Base-by-base conservation (phyloP, 2,888 invertebrate species). In the Arenicola marina region DNA sequence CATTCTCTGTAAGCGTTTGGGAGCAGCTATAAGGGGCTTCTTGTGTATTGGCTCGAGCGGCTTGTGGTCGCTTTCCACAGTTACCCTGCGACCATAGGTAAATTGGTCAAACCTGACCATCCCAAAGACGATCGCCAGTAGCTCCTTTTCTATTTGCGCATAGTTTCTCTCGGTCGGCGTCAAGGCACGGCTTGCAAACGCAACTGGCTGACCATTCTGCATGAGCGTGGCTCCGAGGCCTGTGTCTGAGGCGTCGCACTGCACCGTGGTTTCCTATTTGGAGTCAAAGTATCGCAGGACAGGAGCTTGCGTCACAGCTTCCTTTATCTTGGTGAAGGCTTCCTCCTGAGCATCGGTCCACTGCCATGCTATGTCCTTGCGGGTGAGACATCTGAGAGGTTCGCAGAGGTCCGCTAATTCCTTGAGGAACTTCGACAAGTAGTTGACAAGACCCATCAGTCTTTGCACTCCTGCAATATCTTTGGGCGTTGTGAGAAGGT, bases 171-270 rank as follows among this genome's bases (percentile, higher is more conserved):
- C 75, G 71, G 72, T 80, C n/a, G 73, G 78, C 74, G 67, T 70
- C 63, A 84, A 79, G 61, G 82, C 79, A 3, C 74, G 73, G 51
- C 77, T 81, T 0, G 79, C 82, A 63, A 78, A 83, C 1, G 75
- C 73, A 43, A 83, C 80, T 75, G 73, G 60, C 69, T 81, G 62
- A 69, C 70, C 69, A 7, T 76, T 74, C 18, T 83, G 57, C 4
- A 80, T 76, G 4, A 71, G 28, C 15, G 62, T 59, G 15, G 68
- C 65, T n/a, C 69, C 69, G 7, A 66, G 53, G 15, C 63, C 63
- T 33, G 11, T 29, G 15, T 63, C 32, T 3, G 32, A 34, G 15
- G 61, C 34, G 28, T 56, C 61, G 33, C 45, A 38, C 26, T 54
- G 45, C 2, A 62, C n/a, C 0, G 18, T 11, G 15, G 32, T 21